These are phyloP conservation scores for Phacellophora camtschatica DNA, from an alignment of 30 jellyfish, hydroid and myxozoan genomes.

Conservation along the genomic window DNA sequence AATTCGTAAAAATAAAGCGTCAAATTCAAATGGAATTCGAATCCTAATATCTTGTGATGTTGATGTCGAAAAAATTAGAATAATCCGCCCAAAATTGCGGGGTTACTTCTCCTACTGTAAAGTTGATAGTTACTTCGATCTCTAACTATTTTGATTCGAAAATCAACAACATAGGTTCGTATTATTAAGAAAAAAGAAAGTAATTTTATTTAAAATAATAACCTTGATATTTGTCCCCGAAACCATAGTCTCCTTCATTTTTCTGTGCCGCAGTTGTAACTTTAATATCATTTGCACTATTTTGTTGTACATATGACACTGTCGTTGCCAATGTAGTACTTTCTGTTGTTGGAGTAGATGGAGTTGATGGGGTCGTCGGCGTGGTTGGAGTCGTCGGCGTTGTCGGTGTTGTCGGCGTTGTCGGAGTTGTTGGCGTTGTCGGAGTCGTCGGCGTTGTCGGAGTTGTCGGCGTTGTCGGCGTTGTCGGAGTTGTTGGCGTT, in stretches of 20 bases:
- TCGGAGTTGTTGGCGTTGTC: slow-evolving; percentile 51
- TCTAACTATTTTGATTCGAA: too few species aligned
- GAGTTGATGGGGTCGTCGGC: background rate
- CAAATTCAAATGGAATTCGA: too few species aligned
- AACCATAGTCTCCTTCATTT: slow-evolving; percentile 11
- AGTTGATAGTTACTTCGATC: too few species aligned
- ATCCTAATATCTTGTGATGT: too few species aligned
- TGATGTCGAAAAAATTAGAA: too few species aligned
- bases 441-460: slow-evolving; percentile 74
- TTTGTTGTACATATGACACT: background rate
- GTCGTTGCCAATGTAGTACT: background rate
- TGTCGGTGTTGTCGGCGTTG: slow-evolving; percentile 24
- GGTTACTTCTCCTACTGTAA: too few species aligned
- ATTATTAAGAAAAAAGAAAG: too few species aligned
- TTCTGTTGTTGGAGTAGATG: background rate
- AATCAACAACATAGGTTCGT: too few species aligned
- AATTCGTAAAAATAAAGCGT: too few species aligned
- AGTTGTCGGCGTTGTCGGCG: slow-evolving; percentile 65
- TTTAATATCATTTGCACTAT: background rate
- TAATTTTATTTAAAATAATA: too few species aligned
- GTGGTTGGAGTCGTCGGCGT: slow-evolving; percentile 35
- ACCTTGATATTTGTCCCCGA: slow-evolving; percentile 62
- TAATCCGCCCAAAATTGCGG: too few species aligned
- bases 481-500: slow-evolving; percentile 54
- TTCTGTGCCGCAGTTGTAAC: background rate